A percentile compares a stretch with the other conserved stretches of the same genome.
phyloP scores from a whole-genome alignment of 2,113 vertebrate genomes.

The Tupaia tana region DNA sequence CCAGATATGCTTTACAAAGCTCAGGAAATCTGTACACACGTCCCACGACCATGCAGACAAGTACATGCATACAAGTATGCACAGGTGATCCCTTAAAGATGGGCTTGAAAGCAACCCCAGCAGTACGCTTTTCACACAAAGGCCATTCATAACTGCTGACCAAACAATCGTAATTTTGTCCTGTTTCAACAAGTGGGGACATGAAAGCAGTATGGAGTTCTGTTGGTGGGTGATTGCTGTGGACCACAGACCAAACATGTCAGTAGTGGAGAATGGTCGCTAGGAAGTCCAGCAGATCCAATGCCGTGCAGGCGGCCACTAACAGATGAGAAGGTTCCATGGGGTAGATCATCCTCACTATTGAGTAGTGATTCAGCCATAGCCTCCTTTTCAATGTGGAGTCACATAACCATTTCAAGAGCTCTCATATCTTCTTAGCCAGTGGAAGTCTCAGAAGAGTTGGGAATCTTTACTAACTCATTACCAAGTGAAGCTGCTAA shows the following conservation, averaged over 20 bases:
- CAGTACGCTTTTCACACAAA: neutral
- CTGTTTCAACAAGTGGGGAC: neutral
- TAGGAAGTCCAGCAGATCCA: neutral
- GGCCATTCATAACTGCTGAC: neutral
- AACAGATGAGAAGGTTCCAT: fast-evolving
- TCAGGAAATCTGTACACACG: fast-evolving
- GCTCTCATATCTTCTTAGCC: neutral
- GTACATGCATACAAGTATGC: too few relatives aligned
- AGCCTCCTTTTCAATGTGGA: neutral
- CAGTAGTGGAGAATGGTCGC: neutral
- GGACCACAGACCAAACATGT: neutral
- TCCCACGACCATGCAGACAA: neutral
- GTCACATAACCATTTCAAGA: too few relatives aligned
- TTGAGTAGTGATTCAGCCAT: neutral
- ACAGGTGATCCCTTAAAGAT: neutral
- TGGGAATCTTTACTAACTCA: fast-evolving
- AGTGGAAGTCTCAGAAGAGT: neutral
- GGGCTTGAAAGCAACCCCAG: too few relatives aligned
- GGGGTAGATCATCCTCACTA: fast-evolving
- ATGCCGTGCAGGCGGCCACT: fast-evolving
- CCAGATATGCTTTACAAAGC: neutral
- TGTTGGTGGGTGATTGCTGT: fast-evolving
- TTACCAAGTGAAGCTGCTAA: neutral
- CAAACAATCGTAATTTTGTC: neutral
- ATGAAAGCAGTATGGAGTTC: neutral